Evolutionary conservation across 2,888 invertebrate species (phyloP), one percentile per base, ranked within the genome.

Genomic region (Bursaphelenchus okinawaensis): DNA sequence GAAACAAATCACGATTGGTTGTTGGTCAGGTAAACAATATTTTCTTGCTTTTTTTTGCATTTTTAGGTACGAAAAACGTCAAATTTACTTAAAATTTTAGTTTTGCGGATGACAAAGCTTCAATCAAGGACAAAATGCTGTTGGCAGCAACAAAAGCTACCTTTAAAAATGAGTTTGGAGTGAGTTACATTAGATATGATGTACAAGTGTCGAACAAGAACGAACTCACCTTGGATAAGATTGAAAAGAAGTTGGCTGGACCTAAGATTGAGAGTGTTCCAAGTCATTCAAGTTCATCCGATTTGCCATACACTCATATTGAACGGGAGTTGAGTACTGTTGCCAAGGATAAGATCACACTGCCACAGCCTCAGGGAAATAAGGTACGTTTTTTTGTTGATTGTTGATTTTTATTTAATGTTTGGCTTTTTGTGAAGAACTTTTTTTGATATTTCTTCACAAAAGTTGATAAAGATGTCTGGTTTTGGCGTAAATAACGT

Each of bases 101-200:
- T 76, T 98, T 94, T 92, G 91, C 90, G 0, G 96, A 96, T 0
- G 96, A 96, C 81, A 88, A 88, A 64, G 91, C 94, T 0, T 88
- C 90, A 0, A 90, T 95, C 4, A 87, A 95, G 65, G 90, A 93
- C 81, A 98, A 98, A 85, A 96, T 98, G 96, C 86, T 98, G 62
- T 94, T 94, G 80, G 96, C 96, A 0, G 94, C 93, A 0, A 96
- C 95, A 0, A 92, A 94, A 84, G 92, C 96, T 0, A 98, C 96
- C 0, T 86, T 98, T 27, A 98, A 95, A 83, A 90, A 89, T 80
- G 93, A 95, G 84, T 98, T 98, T 84, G 96, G 96, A 0, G 89
- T 91, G 6, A 89, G 91, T 0, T 90, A 91, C 78, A 93, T 98
- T 54, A 66, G 90, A 78, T 92, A 94, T 83, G 98, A 98, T 85